A percentile compares a stretch with the other conserved stretches of the same genome.
These are phyloP conservation scores for Diachasmimorpha longicaudata DNA, from an alignment of 1,140 invertebrate species.

Conservation along the genomic window DNA sequence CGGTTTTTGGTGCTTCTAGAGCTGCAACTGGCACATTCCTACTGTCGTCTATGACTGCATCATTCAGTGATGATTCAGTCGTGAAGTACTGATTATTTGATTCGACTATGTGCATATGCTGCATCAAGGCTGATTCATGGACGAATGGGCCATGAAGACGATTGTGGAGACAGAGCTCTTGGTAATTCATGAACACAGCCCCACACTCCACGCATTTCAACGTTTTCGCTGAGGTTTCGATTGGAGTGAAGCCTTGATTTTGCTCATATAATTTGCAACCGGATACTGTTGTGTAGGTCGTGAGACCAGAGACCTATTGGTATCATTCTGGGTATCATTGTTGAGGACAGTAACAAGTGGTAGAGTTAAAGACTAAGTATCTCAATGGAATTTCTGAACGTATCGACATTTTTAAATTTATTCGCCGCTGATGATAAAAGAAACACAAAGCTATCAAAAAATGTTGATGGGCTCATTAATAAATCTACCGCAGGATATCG, in stretches of 20 bases:
- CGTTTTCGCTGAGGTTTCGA: constrained; percentile 45
- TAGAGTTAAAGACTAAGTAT: too few relatives aligned
- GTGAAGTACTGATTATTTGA: constrained; percentile 48
- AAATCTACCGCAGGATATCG: neutral
- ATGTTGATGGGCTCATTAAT: neutral
- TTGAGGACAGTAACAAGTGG: too few relatives aligned
- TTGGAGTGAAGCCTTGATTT: constrained; percentile 44
- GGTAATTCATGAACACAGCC: constrained; percentile 47
- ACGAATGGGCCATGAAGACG: constrained; percentile 46
- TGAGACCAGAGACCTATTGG: constrained; percentile 47
- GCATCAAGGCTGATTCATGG: constrained; percentile 43
- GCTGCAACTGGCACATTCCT: neutral
- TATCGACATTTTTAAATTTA: too few relatives aligned
- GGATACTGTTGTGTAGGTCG: constrained; percentile 41
- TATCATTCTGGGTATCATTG: neutral
- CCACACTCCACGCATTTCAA: constrained; percentile 52
- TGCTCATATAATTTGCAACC: constrained; percentile 53
- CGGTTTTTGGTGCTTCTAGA: constrained; percentile 14
- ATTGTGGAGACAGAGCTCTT: constrained; percentile 51
- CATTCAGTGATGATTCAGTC: neutral
- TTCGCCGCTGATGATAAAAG: too few relatives aligned
- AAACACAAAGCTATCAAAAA: too few relatives aligned
- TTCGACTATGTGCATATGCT: constrained; percentile 54
- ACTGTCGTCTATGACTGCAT: neutral
- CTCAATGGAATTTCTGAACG: too few relatives aligned